Conservation (phyloP, 2,797 vertebrate species). For the Girardinus metallicus region DNA sequence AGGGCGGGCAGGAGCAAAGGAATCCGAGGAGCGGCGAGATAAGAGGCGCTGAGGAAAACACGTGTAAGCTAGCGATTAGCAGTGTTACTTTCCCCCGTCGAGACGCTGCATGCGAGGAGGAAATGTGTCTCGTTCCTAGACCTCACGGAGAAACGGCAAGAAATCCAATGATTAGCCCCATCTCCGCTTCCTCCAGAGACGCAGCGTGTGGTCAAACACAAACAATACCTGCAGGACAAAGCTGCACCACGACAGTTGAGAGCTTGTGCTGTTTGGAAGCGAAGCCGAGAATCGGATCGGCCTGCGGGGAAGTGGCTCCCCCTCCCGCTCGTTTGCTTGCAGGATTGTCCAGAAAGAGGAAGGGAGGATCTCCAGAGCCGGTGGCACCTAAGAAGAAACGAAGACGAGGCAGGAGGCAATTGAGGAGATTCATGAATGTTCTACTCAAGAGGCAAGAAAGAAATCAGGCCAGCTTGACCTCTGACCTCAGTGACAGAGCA, state of each 20-base stretch:
- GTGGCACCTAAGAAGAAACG: constrained; percentile 43
- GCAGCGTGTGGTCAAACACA: constrained; percentile 58
- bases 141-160: constrained; percentile 47
- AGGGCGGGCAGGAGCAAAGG: constrained; percentile 36
- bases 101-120: constrained; percentile 30
- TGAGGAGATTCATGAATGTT: neutral
- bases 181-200: constrained; percentile 47
- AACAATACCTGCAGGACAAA: constrained; percentile 60
- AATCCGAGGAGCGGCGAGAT: constrained; percentile 52
- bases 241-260: constrained; percentile 13
- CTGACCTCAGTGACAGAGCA: neutral
- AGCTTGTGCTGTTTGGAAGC: constrained; percentile 41
- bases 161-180: constrained; percentile 63
- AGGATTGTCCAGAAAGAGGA: constrained; percentile 39
- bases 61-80: constrained; percentile 60
- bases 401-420: constrained; percentile 53
- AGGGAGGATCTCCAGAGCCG: neutral
- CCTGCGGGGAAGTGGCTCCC: constrained; percentile 13
- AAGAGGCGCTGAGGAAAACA: constrained; percentile 38
- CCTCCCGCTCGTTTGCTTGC: neutral
- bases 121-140: constrained; percentile 42
- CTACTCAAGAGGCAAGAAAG: constrained; percentile 16
- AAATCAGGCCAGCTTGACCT: neutral
- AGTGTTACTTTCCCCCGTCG: constrained; percentile 36
- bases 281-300: constrained; percentile 27